phyloP scores from a whole-genome alignment of 2,113 vertebrate genomes.

The Dolichallabes microphthalmus region DNA sequence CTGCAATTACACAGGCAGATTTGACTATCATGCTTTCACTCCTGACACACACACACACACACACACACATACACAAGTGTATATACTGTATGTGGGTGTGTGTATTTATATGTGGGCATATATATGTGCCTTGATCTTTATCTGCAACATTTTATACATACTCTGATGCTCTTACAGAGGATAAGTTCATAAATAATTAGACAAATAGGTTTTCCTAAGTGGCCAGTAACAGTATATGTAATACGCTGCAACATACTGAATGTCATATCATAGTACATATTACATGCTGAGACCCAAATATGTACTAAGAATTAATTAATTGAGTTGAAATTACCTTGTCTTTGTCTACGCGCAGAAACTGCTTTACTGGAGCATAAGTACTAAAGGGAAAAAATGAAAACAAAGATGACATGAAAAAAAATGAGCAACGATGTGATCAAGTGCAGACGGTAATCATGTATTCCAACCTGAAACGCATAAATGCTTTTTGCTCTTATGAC shows the following conservation, averaged over 20 bases:
- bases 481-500: background rate
- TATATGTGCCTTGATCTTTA: background rate
- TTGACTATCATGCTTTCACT: too few relatives aligned
- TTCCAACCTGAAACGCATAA: background rate
- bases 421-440: background rate
- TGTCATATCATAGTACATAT: background rate
- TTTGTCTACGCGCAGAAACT: constrained; percentile 97
- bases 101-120: too few relatives aligned
- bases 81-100: too few relatives aligned
- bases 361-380: constrained; percentile 95
- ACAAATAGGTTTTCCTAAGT: background rate
- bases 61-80: too few relatives aligned
- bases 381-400: constrained; percentile 65
- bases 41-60: too few relatives aligned
- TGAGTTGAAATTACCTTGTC: constrained; percentile 81
- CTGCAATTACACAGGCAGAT: background rate
- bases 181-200: background rate
- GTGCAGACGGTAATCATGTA: background rate
- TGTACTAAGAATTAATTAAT: background rate
- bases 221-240: background rate
- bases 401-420: constrained; percentile 26
- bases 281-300: background rate
- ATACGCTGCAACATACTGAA: too few relatives aligned
- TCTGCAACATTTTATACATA: background rate
- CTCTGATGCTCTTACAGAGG: background rate